Evolutionary conservation across 2,888 invertebrate species (phyloP), one percentile per base, ranked within the genome.

Genomic region (Rhagium mordax): DNA sequence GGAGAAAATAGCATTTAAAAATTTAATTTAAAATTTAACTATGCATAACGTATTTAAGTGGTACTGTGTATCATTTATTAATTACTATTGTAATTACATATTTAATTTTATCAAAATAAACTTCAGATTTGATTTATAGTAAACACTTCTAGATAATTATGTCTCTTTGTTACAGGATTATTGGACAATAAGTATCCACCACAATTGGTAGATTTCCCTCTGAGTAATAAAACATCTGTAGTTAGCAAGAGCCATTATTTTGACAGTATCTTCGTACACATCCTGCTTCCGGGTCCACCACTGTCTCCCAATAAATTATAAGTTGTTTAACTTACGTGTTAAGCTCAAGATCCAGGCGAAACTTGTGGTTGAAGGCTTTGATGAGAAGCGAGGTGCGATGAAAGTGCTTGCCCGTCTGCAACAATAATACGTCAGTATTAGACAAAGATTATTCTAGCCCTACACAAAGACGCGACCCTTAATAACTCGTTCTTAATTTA

Each of bases 291-390:
- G 55, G 62, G 59, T 49, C 55, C 70, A 53, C 49, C 61, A 59
- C 59, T 29, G 33, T 47, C 15, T 47, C 67, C 67, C 65, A 72
- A 75, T 75, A 71, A 74, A 72, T 72, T 70, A 64, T 71, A 78
- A 75, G 72, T 71, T 74, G 76, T 76, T 78, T 82, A 90, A 95
- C 96, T 96, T 91, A 97, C 96, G 96, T 95, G 90, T 97, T 97
- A 91, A 97, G 94, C 93, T 97, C 96, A 90, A 97, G 92, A 90
- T 97, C 96, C 90, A 97, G 92, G 88, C 96, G 94, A 91, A 97
- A 97, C 92, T 96, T 97, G 90, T 97, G 96, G 91, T 95, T 96
- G 91, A 97, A 97, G 89, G 97, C 97, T 91, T 97, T 97, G 91
- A 97, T 97, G 91, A 97, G 94, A 89, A 97, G 94, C 88, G 96